These are phyloP conservation scores for Porites lobata DNA, from an alignment of 92 coral and sea anemone species.

Conservation along the genomic window DNA sequence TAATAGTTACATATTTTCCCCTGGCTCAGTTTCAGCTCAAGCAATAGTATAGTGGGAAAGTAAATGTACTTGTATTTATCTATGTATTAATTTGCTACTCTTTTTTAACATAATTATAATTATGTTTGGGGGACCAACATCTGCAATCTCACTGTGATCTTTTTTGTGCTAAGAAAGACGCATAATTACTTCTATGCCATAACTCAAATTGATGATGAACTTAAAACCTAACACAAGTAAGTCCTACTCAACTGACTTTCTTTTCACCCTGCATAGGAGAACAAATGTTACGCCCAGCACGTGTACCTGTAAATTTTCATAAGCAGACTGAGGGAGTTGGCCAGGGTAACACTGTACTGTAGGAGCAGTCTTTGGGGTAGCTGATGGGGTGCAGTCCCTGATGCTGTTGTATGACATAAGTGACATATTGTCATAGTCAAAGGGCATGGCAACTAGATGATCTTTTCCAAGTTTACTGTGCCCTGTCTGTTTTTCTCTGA, in stretches of 20 bases:
- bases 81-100: background rate
- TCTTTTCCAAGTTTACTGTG: background rate
- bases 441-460: constrained; percentile 6
- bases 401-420: constrained; percentile 84
- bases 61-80: too few relatives aligned
- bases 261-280: too few relatives aligned
- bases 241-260: too few relatives aligned
- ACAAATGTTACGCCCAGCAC: background rate
- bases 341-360: constrained; percentile 2
- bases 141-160: background rate
- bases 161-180: background rate
- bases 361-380: constrained; percentile 20
- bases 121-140: too few relatives aligned
- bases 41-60: too few relatives aligned
- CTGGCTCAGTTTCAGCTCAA: too few relatives aligned
- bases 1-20: too few relatives aligned
- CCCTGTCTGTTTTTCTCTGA: constrained; percentile 2
- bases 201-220: too few relatives aligned
- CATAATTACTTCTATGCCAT: too few relatives aligned
- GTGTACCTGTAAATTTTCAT: constrained; percentile 31
- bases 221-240: too few relatives aligned
- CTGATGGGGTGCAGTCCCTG: constrained; percentile 56
- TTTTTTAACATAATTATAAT: too few relatives aligned
- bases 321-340: constrained; percentile 18
- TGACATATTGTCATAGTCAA: constrained; percentile 67